A percentile compares a stretch with the other conserved stretches of the same genome.
These are phyloP conservation scores for Syrmaticus mikado DNA, from an alignment of 2,113 vertebrate genomes.

Conservation along the genomic window DNA sequence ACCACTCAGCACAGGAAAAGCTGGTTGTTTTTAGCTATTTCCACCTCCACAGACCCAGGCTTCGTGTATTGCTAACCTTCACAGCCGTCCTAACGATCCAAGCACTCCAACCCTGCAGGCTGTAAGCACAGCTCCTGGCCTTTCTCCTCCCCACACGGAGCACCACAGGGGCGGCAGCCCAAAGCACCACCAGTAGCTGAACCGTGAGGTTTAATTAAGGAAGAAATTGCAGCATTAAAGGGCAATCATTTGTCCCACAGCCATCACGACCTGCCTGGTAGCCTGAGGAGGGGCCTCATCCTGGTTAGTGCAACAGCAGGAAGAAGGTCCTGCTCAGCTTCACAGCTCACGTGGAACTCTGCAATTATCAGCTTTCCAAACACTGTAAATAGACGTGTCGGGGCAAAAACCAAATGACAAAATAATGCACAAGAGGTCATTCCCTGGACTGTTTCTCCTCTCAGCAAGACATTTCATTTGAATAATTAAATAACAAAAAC, in stretches of 20 bases:
- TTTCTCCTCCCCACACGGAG: not conserved
- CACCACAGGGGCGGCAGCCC: conserved; percentile 9
- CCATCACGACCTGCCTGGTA: conserved; percentile 73
- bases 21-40: not conserved
- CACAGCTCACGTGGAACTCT: conserved; percentile 80
- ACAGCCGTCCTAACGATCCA: not conserved
- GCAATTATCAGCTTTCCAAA: conserved; percentile 65
- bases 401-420: conserved; percentile 43
- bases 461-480: conserved; percentile 72
- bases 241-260: conserved; percentile 79
- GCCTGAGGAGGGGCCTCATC: conserved; percentile 81
- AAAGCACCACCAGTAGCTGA: conserved; percentile 30
- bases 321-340: conserved; percentile 80
- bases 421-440: conserved; percentile 55
- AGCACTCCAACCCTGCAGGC: not conserved
- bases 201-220: conserved; percentile 75
- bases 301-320: conserved; percentile 77
- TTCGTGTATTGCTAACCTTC: not conserved
- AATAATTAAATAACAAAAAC: conserved; percentile 78
- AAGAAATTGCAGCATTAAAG: conserved; percentile 79
- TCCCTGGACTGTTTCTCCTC: conserved; percentile 66
- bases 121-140: not conserved
- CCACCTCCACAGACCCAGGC: not conserved
- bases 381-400: conserved; percentile 18
- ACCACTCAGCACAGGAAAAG: not conserved